A percentile compares a stretch with the other conserved stretches of the same genome.
These are phyloP conservation scores for Raja brachyura DNA, from an alignment of 2,113 vertebrate genomes.

Conservation along the genomic window DNA sequence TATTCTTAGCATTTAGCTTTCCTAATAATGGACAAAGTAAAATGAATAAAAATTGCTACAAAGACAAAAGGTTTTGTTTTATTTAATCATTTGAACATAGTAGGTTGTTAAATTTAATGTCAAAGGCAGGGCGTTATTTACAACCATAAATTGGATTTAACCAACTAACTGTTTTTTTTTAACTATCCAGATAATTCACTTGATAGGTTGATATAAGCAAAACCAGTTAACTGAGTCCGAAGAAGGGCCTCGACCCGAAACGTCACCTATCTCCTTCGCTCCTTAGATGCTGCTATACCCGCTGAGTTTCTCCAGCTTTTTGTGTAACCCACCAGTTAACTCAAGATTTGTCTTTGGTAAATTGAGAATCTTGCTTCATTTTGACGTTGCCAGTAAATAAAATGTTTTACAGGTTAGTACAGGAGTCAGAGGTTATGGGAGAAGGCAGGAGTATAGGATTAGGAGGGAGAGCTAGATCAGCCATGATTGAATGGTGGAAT, in stretches of 20 bases:
- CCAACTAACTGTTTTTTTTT: background rate
- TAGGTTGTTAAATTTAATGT: background rate
- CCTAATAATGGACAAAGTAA: background rate
- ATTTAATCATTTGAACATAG: background rate
- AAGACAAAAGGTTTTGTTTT: background rate
- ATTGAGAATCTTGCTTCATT: background rate
- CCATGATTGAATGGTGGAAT: no score
- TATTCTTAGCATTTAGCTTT: background rate
- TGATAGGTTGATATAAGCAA: background rate
- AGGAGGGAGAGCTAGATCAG: no score
- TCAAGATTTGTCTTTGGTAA: background rate
- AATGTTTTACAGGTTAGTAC: background rate
- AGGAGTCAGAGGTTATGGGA: no score
- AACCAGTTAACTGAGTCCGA: background rate
- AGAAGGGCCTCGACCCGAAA: no score
- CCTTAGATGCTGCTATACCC: no score
- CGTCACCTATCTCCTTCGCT: no score
- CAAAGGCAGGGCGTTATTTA: background rate
- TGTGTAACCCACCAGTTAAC: background rate
- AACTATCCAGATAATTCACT: background rate
- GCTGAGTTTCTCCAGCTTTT: no score
- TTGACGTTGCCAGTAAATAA: background rate
- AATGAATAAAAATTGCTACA: background rate
- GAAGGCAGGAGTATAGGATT: no score
- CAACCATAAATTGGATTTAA: background rate